Conservation (phyloP, 2,797 vertebrate genomes). For the Siniperca scherzeri region DNA sequence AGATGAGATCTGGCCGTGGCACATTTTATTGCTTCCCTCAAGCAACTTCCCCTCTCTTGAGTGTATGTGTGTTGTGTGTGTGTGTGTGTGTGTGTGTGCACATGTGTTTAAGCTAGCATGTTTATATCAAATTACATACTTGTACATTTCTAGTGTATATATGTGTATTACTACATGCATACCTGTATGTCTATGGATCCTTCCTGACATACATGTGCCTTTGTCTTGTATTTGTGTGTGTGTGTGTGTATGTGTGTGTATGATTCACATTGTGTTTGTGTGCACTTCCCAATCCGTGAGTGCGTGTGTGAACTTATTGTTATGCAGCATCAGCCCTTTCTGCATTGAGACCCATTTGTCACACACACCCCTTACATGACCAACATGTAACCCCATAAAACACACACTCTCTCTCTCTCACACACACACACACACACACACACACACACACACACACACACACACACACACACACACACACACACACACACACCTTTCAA, state of each 20-base stretch:
- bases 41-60: slow-evolving; percentile 49
- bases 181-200: background rate
- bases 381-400: slow-evolving; percentile 51
- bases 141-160: slow-evolving; percentile 1
- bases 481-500: background rate
- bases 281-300: background rate
- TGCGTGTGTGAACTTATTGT: slow-evolving; percentile 41
- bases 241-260: background rate
- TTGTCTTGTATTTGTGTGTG: background rate
- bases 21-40: slow-evolving; percentile 71
- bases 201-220: background rate
- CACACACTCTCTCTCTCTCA: slow-evolving; percentile 22
- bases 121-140: background rate
- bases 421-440: slow-evolving; percentile 12
- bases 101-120: background rate
- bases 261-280: slow-evolving; percentile 4
- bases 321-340: slow-evolving; percentile 47
- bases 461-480: background rate
- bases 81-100: background rate
- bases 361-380: slow-evolving; percentile 34
- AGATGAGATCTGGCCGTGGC: slow-evolving; percentile 66
- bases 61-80: slow-evolving; percentile 15
- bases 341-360: slow-evolving; percentile 56
- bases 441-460: slow-evolving; percentile 22
- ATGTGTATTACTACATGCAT: background rate